These are phyloP conservation scores for Dolomedes plantarius DNA, from an alignment of 2,888 invertebrate species.

Conservation along the genomic window DNA sequence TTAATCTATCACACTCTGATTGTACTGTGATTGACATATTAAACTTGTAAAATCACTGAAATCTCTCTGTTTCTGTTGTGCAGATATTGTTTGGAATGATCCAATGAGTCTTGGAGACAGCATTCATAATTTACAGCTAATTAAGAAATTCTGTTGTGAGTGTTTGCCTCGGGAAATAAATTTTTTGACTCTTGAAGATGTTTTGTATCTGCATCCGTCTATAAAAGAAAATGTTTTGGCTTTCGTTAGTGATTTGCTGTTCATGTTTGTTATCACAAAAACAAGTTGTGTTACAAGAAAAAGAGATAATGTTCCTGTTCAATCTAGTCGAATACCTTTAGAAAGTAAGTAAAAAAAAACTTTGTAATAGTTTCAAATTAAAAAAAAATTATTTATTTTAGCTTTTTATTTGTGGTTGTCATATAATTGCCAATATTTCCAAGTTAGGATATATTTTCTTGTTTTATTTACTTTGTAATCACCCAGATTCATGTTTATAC, in stretches of 20 bases:
- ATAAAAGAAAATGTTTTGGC: conserved; percentile 93
- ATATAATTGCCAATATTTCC: too few species aligned
- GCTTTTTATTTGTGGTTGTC: too few species aligned
- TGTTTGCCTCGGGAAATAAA: conserved; percentile 91
- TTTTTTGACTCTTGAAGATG: conserved; percentile 95
- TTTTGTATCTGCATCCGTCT: conserved; percentile 93
- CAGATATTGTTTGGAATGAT: conserved; percentile 75
- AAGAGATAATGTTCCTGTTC: conserved; percentile 79
- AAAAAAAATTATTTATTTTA: too few species aligned
- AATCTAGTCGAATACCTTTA: conserved; percentile 62
- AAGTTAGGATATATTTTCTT: too few species aligned
- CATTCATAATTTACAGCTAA: conserved; percentile 91
- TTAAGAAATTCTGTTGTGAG: conserved; percentile 89
- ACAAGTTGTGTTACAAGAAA: conserved; percentile 85
- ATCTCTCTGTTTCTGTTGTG: not conserved
- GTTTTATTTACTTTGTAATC: too few species aligned
- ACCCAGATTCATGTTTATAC: too few species aligned
- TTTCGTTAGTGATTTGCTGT: conserved; percentile 94
- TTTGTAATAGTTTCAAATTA: too few species aligned
- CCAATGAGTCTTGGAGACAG: conserved; percentile 90
- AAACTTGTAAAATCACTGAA: too few species aligned
- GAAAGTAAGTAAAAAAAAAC: conserved; percentile 49
- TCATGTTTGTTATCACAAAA: conserved; percentile 93
- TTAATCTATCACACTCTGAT: too few species aligned
- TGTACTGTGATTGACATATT: too few species aligned